Evolutionary conservation across 2,888 invertebrate species (phyloP).

Genomic region (Lepidocyrtoides sp.): DNA sequence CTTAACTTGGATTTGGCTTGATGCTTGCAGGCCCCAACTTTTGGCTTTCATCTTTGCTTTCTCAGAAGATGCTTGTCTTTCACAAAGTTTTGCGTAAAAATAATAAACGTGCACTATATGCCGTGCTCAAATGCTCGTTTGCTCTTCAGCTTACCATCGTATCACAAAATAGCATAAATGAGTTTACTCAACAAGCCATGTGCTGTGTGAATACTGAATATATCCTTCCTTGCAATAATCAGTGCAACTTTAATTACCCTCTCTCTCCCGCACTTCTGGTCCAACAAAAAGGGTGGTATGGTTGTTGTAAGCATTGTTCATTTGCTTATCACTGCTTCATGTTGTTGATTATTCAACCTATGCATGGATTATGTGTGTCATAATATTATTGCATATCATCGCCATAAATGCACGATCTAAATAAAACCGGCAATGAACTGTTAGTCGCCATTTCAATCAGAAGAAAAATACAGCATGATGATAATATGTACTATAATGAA

Average conservation of each 20-base stretch:
- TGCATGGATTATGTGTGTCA: background rate
- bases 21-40: background rate
- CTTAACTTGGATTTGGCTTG: conserved; percentile 21
- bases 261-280: background rate
- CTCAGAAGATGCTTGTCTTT: background rate
- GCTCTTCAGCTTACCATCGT: no score
- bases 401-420: conserved; percentile 55
- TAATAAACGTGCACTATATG: background rate
- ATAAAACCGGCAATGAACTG: conserved; percentile 64
- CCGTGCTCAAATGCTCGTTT: background rate
- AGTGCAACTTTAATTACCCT: conserved; percentile 62
- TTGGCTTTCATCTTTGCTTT: background rate
- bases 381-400: no score
- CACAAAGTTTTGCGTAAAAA: background rate
- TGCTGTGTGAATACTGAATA: no score
- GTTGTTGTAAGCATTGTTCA: background rate
- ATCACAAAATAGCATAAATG: no score
- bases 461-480: background rate
- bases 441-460: conserved; percentile 21
- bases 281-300: background rate
- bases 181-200: no score
- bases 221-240: conserved; percentile 5
- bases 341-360: background rate
- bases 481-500: background rate
- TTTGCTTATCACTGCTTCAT: background rate